A percentile compares a stretch with the other conserved stretches of the same genome.
Evolutionary conservation across 2,888 invertebrate species (phyloP).

Genomic region (Platynereis dumerilii): DNA sequence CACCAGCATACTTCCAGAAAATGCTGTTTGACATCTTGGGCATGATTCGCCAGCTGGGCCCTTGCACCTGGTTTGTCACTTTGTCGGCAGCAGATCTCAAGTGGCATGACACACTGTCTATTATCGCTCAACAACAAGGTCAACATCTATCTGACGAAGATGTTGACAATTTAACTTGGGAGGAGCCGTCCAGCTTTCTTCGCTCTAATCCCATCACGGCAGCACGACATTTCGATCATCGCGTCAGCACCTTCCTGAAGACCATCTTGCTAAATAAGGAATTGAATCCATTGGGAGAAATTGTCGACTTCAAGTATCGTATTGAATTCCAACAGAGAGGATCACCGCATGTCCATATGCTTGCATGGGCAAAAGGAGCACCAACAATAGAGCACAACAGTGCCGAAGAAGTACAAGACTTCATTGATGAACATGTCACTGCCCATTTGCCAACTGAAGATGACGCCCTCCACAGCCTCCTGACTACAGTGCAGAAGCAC

Average conservation of each 20-base stretch:
- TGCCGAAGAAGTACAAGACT: constrained; percentile 8
- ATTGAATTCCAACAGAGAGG: constrained; percentile 14
- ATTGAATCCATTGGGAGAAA: not conserved
- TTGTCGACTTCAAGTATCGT: not conserved
- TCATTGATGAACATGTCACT: constrained; percentile 14
- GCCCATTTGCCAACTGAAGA: not conserved
- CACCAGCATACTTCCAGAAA: constrained; percentile 39
- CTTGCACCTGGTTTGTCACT: constrained; percentile 43
- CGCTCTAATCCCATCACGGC: constrained; percentile 42
- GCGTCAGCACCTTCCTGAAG: no score
- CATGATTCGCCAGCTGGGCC: constrained; percentile 40
- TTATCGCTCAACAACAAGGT: constrained; percentile 35
- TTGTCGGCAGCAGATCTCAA: constrained; percentile 42
- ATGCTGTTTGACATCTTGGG: constrained; percentile 37
- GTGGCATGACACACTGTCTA: constrained; percentile 40
- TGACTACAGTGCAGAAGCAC: no score
- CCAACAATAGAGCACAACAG: not conserved
- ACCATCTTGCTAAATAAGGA: no score
- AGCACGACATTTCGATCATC: constrained; percentile 39
- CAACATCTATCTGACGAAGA: constrained; percentile 27
- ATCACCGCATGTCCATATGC: constrained; percentile 13
- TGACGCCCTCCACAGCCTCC: not conserved
- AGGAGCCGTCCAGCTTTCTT: constrained; percentile 34
- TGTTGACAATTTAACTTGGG: constrained; percentile 32
- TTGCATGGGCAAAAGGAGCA: no score